Evolutionary conservation across 1,140 invertebrate species (phyloP), one percentile per base, ranked within the genome.

Genomic region (Hestina assimilis): DNA sequence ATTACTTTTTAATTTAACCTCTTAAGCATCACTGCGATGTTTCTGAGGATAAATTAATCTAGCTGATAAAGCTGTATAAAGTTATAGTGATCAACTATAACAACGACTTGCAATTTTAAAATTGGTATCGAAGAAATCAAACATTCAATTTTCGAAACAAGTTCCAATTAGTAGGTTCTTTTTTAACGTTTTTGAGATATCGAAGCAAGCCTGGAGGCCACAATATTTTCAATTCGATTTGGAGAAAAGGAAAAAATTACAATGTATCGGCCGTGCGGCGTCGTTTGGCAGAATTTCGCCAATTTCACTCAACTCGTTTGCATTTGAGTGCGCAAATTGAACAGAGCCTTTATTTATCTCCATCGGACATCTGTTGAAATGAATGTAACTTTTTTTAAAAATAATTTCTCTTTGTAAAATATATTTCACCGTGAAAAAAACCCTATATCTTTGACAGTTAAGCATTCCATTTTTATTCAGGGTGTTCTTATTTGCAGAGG

Each of bases 381-480:
- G 33, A 38, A 38, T 9, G 9, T 19, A 9, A 2, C n/a, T 38
- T 38, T 38, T 38, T 19, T 9, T 35, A 5, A 15, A 6, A 2
- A 26, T 11, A 9, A 71, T 76, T 81, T 67, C 62, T 56, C 55
- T 75, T 68, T 74, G 75, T 79, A 71, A 79, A 79, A 69, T 71
- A 77, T 67, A 75, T 72, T 73, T 69, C 47, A 43, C 58, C 45
- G 64, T 63, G 59, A 78, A 69, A 78, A 78, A 77, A 67, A 62
- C 66, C 17, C 47, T 63, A 77, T 64, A 67, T 42, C 69, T 75
- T 66, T 75, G 71, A 76, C 75, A 76, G 79, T 78, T 79, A 77
- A 81, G 72, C 65, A 76, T 68, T 76, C 70, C 67, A 61, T 65
- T 63, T 66, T 72, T 67, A 46, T 69, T 53, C 3, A 67, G 60